phyloP scores from a whole-genome alignment of 2,113 vertebrate species.

The Accipiter virgatus region DNA sequence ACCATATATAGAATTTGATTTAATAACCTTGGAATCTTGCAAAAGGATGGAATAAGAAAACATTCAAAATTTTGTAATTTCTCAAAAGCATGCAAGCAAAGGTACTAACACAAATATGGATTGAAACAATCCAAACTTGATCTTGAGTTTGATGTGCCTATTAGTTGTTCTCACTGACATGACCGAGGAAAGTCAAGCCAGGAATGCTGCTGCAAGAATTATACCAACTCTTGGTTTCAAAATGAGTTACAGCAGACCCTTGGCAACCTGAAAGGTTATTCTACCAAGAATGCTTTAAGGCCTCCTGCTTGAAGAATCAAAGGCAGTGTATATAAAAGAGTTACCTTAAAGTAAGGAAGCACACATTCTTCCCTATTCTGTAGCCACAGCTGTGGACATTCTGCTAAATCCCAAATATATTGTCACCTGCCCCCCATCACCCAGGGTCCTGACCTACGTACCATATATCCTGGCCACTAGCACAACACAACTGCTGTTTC shows the following conservation, averaged over 20 bases:
- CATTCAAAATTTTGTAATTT: not conserved
- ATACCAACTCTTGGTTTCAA: not conserved
- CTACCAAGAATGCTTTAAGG: not conserved
- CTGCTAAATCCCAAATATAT: not conserved
- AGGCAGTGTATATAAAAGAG: not conserved
- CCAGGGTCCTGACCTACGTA: not conserved
- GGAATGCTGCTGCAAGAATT: not conserved
- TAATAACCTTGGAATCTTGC: not conserved
- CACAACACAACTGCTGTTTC: not conserved
- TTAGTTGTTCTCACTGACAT: not conserved
- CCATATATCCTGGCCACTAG: not conserved
- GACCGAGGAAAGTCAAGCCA: not conserved
- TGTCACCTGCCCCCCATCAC: not conserved
- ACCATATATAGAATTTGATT: not conserved
- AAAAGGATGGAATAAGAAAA: not conserved
- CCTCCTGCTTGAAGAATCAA: not conserved
- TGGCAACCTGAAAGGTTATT: not conserved
- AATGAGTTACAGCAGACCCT: not conserved
- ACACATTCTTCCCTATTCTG: not conserved
- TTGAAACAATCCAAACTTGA: not conserved
- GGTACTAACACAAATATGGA: not conserved
- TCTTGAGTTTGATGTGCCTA: not conserved
- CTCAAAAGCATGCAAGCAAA: not conserved
- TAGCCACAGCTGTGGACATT: not conserved
- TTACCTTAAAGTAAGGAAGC: not conserved